These are phyloP conservation scores for Apamea sordens DNA, from an alignment of 2,888 invertebrate genomes.

Conservation along the genomic window DNA sequence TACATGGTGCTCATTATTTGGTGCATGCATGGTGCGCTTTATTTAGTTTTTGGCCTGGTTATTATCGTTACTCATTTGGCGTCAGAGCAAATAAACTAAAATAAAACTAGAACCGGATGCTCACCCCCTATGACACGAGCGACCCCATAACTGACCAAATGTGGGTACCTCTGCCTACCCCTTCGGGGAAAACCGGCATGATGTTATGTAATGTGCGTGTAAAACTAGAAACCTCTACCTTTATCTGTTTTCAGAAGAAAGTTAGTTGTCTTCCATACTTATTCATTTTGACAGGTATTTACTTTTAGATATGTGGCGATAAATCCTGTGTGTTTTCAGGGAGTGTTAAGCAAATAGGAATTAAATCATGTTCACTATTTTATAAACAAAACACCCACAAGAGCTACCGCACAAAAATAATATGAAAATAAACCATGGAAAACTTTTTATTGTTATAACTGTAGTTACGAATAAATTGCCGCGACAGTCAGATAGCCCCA, in stretches of 20 bases:
- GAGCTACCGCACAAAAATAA: conserved; percentile 40
- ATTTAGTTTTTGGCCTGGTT: neutral
- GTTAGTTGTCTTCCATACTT: neutral
- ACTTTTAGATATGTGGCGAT: neutral
- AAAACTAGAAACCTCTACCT: neutral
- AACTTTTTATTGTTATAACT: conserved; percentile 63
- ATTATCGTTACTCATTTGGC: neutral
- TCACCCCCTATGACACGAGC: neutral
- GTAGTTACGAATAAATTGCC: conserved; percentile 57
- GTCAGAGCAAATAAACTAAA: neutral
- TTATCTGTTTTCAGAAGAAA: neutral
- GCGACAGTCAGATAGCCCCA: conserved; percentile 52
- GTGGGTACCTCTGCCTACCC: neutral
- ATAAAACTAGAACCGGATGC: neutral
- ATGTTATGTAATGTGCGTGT: neutral
- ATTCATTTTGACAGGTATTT: neutral
- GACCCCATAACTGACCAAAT: neutral
- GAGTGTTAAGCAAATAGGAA: neutral
- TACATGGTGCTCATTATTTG: too few species aligned
- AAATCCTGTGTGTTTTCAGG: neutral
- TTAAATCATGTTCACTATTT: neutral
- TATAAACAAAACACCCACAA: conserved; percentile 29
- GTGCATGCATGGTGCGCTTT: too few species aligned
- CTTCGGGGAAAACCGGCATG: neutral
- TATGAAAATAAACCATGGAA: conserved; percentile 52